These are phyloP conservation scores for Harpagifer antarcticus DNA, from an alignment of 2,797 vertebrate species.

Conservation along the genomic window DNA sequence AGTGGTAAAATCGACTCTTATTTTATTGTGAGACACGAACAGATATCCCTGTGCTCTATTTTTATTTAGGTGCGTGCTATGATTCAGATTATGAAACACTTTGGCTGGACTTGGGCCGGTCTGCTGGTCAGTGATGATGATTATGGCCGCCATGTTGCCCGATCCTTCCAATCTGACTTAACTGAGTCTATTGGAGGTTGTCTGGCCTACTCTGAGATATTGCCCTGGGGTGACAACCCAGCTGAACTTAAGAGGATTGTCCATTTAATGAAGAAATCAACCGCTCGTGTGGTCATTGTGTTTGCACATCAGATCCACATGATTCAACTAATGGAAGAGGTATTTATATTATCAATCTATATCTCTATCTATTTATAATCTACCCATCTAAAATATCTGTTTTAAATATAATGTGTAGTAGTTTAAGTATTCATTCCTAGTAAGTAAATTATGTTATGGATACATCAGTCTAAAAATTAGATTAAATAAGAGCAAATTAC, in stretches of 20 bases:
- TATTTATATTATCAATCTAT: not conserved
- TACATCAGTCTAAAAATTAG: not conserved
- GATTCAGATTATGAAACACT: conserved; percentile 76
- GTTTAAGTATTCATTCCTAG: not conserved
- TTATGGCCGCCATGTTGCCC: conserved; percentile 76
- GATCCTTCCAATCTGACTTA: conserved; percentile 62
- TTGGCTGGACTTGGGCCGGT: conserved; percentile 80
- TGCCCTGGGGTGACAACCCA: conserved; percentile 64
- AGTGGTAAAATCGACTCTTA: not conserved
- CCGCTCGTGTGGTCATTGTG: conserved; percentile 65
- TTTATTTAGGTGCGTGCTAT: conserved; percentile 60
- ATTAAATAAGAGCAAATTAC: not conserved
- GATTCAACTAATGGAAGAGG: conserved; percentile 62
- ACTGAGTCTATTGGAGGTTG: conserved; percentile 56
- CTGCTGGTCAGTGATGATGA: conserved; percentile 78
- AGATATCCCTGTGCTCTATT: not conserved
- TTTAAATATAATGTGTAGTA: too few relatives aligned
- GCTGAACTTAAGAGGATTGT: conserved; percentile 59
- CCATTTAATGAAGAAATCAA: conserved; percentile 55
- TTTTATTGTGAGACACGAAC: not conserved
- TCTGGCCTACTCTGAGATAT: conserved; percentile 73
- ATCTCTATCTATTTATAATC: not conserved
- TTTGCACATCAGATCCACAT: conserved; percentile 62
- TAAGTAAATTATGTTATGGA: not conserved
- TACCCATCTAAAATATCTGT: not conserved